Evolutionary conservation across 2,888 invertebrate species (phyloP), one percentile per base, ranked within the genome.

Genomic region (Nineta flava): DNA sequence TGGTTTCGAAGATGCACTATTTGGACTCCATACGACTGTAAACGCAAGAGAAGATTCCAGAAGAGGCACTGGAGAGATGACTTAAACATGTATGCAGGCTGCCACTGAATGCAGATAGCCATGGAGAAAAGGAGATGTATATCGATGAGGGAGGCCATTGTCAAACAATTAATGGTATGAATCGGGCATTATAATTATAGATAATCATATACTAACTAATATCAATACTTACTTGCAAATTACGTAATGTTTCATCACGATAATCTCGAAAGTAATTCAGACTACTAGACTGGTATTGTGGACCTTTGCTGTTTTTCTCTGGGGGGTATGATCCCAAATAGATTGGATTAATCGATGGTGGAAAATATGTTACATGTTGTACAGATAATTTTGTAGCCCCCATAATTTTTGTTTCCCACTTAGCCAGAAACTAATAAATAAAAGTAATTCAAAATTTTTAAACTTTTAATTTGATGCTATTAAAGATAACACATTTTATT

Each of bases 261-360:
- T 67, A 69, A 46, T 65, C 64, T 50, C 67, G 66, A 54, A 70
- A 71, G 57, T 67, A 67, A 44, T 53, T 60, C 7, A 61, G 50
- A 50, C 57, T 57, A 6, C 59, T 60, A 4, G 58, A 58, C 42
- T 62, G 62, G 46, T 57, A 55, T 19, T 59, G 50, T 0, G 62
- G 60, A n/a, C 60, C 58, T 49, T 59, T 56, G 40, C 60, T 61
- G 43, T 54, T 58, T 54, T 63, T 65, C 7, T 60, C 55, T 3
- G 66, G 67, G 3, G 67, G 63, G 51, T 60, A 59, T 9, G 66
- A 62, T 9, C 65, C 66, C 64, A 63, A 65, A 52, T 64, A 67
- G 1, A 57, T 59, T 1, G 63, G 61, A 53, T 62, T 60, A 42
- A 67, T 56, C 6, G 62, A 58, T n/a, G 66, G 62, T 17, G 65